Conservation (phyloP, 2,797 vertebrate species). For the Mycteria americana region DNA sequence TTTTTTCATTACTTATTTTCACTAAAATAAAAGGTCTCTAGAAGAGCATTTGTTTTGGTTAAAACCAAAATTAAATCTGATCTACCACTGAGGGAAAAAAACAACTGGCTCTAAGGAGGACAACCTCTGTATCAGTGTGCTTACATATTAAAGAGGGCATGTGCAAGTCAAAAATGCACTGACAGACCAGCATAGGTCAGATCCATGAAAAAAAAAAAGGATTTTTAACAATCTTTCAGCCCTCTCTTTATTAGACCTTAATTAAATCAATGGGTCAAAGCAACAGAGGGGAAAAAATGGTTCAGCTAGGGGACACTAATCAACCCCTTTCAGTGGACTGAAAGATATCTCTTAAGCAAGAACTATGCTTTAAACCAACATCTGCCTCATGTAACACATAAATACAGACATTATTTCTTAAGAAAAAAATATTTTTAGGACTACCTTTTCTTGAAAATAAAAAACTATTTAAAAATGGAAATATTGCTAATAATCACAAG, state of each 20-base stretch:
- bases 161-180: not conserved
- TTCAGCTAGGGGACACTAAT: conserved; percentile 40
- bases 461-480: not conserved
- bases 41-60: conserved; percentile 33
- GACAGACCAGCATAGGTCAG: conserved; percentile 29
- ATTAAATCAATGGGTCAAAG: conserved; percentile 60
- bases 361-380: conserved; percentile 22
- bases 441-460: not conserved
- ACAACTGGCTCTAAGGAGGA: not conserved
- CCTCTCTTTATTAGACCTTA: conserved; percentile 54
- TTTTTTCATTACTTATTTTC: conserved; percentile 38
- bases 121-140: not conserved
- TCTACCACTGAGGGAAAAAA: not conserved
- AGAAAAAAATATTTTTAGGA: not conserved
- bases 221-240: conserved; percentile 55
- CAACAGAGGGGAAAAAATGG: conserved; percentile 11
- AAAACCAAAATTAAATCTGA: conserved; percentile 39
- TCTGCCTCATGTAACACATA: not conserved
- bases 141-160: not conserved
- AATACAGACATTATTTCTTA: not conserved
- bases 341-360: not conserved
- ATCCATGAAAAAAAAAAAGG: not conserved
- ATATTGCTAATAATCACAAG: not conserved
- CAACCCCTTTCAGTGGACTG: not conserved
- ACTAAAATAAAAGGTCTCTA: conserved; percentile 8